Evolutionary conservation across 2,113 vertebrate genomes (phyloP).

Genomic region (Mohoua ochrocephala): DNA sequence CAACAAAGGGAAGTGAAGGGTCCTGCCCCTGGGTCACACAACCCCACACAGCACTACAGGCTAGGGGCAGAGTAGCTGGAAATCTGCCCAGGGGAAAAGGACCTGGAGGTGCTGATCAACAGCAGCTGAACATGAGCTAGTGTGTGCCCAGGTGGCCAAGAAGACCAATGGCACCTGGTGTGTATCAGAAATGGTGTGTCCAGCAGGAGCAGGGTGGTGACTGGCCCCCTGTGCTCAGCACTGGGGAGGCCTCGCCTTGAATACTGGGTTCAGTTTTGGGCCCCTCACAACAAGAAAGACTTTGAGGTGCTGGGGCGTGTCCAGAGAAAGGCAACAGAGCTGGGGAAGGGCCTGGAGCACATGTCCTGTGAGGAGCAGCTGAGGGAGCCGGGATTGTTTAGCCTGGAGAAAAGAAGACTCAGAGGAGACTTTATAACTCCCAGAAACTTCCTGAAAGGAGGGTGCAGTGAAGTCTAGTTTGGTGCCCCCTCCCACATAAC

Average conservation of each 20-base stretch:
- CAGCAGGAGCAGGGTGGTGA: neutral
- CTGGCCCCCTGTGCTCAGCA: neutral
- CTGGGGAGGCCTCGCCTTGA: neutral
- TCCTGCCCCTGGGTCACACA: neutral
- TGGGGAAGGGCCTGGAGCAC: neutral
- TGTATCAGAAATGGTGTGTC: neutral
- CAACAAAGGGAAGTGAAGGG: neutral
- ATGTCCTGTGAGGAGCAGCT: neutral
- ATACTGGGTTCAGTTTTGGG: neutral
- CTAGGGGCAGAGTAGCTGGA: neutral
- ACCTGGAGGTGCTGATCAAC: neutral
- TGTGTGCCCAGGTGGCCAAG: neutral
- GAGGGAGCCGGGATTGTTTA: neutral
- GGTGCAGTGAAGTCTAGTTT: neutral
- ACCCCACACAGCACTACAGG: neutral
- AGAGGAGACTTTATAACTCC: neutral
- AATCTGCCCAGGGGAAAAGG: neutral
- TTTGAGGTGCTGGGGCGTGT: rapidly evolving
- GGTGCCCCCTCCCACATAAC: neutral
- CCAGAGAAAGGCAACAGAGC: neutral
- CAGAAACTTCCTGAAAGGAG: neutral
- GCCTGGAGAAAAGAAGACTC: neutral
- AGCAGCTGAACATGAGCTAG: neutral
- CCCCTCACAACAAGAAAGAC: neutral
- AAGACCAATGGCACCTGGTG: neutral